Evolutionary conservation across 1,140 invertebrate genomes (phyloP).

Genomic region (Drosophila navojoa): DNA sequence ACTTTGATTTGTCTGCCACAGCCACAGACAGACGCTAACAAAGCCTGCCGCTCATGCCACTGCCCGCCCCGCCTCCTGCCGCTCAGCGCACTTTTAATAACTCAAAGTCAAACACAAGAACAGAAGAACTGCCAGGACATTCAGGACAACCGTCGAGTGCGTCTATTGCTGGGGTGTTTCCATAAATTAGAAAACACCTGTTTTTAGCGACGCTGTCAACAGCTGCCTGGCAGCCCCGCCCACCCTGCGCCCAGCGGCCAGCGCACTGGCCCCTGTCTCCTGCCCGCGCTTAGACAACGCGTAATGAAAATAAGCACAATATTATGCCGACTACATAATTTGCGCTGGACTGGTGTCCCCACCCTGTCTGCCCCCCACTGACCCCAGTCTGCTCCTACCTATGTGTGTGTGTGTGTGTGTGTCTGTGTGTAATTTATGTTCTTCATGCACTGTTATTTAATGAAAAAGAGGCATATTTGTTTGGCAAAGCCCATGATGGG

Average conservation of each 20-base stretch:
- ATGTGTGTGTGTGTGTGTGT: not conserved
- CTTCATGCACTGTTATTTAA: conserved; percentile 9
- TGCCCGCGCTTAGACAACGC: not conserved
- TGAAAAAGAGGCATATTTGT: too few species aligned
- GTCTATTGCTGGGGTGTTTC: conserved; percentile 25
- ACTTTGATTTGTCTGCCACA: conserved; percentile 77
- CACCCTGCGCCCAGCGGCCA: too few species aligned
- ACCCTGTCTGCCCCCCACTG: not conserved
- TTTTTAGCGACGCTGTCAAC: conserved; percentile 63
- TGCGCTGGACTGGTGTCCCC: conserved; percentile 20
- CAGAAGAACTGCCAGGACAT: conserved; percentile 2
- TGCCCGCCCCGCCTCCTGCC: conserved; percentile 10
- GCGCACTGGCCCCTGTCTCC: not conserved
- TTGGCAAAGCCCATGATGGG: too few species aligned
- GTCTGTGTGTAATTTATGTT: conserved; percentile 73
- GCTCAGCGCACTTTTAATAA: conserved; percentile 55
- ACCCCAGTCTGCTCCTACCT: not conserved
- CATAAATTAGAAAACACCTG: conserved; percentile 81
- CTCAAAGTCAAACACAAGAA: conserved; percentile 45
- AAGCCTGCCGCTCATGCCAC: not conserved
- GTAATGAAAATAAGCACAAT: conserved; percentile 71
- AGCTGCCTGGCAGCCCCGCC: conserved; percentile 42
- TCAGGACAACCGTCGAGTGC: not conserved
- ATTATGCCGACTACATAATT: conserved; percentile 75
- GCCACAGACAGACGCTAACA: conserved; percentile 44